Base-by-base conservation (phyloP, 2,888 invertebrate genomes). In the Epsilonema sp. region DNA sequence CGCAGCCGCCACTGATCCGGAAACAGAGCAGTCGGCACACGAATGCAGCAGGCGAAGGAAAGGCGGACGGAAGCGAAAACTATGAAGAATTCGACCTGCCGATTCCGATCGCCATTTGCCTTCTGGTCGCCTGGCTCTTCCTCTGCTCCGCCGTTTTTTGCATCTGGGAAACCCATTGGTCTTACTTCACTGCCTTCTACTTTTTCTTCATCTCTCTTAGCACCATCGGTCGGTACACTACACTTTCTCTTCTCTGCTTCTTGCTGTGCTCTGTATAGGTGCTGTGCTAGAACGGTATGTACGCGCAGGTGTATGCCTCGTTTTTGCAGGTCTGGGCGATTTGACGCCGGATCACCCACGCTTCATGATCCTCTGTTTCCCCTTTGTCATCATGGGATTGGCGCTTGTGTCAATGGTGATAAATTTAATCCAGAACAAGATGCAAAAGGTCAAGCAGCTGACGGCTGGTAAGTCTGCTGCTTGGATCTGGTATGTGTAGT, bases 141-240 rank as follows among this genome's bases (percentile, higher is more conserved):
- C 66, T 80, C 19, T 90, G 90, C 0, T 83, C 84, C 0, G 70
- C 77, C 1, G 75, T 80, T 1, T 90, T 67, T 54, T 26, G 41
- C 19, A 58, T 13, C 46, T 66, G 65, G 64, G 66, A 67, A 51
- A 82, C 65, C 21, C 44, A 46, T 0, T 90, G 90, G 90, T 73
- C 74, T 16, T 81, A 83, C 66, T 79, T 87, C 57, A 81, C 83
- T 50, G 78, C 89, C 0, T 86, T 90, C 65, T 92, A 92, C 66
- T 92, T 90, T 64, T 83, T 90, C 1, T 90, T 90, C 64, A 82
- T 90, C 57, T 86, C 86, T 1, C 83, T 89, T 78, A 84, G 86
- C 1, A 90, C 89, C 1, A 86, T 90, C 46, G 90, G 89, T 31
- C 8, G 16, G 31, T n/a, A 31, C 31, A 13, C 16, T 31, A 31